These are phyloP conservation scores for Elymnias hypermnestra DNA, from an alignment of 1,140 invertebrate species.

Conservation along the genomic window DNA sequence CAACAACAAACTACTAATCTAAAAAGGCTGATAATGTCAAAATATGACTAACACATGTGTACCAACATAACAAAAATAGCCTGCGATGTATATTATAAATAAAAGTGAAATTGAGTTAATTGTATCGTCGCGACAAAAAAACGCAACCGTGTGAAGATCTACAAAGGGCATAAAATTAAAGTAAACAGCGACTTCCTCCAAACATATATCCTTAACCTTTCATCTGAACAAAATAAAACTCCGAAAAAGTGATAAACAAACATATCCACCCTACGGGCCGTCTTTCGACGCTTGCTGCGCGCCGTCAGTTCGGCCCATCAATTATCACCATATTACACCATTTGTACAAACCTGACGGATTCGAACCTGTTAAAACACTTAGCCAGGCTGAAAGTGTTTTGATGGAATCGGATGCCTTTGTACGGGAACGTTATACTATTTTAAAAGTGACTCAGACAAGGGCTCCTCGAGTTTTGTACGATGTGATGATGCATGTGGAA, in stretches of 20 bases:
- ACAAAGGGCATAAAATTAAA: neutral
- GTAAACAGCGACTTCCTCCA: neutral
- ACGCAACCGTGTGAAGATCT: too few relatives aligned
- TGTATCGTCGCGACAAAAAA: too few relatives aligned
- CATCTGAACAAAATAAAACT: neutral
- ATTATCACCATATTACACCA: conserved; percentile 5
- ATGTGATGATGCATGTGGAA: too few relatives aligned
- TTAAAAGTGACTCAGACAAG: too few relatives aligned
- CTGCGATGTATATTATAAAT: too few relatives aligned
- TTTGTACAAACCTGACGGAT: neutral
- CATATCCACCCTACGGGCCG: neutral
- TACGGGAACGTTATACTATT: too few relatives aligned
- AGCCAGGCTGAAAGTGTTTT: neutral
- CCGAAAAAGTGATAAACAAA: neutral
- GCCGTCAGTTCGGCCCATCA: neutral
- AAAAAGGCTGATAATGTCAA: too few relatives aligned
- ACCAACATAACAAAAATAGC: too few relatives aligned
- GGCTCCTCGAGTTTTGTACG: too few relatives aligned
- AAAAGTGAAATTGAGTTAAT: too few relatives aligned
- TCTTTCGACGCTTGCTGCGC: neutral
- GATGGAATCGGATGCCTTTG: neutral
- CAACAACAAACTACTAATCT: too few relatives aligned
- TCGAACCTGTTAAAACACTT: conserved; percentile 8
- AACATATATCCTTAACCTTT: neutral
- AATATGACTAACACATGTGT: too few relatives aligned